Evolutionary conservation across 2,797 vertebrate species (phyloP).

Genomic region (Atherinosoma microstoma): DNA sequence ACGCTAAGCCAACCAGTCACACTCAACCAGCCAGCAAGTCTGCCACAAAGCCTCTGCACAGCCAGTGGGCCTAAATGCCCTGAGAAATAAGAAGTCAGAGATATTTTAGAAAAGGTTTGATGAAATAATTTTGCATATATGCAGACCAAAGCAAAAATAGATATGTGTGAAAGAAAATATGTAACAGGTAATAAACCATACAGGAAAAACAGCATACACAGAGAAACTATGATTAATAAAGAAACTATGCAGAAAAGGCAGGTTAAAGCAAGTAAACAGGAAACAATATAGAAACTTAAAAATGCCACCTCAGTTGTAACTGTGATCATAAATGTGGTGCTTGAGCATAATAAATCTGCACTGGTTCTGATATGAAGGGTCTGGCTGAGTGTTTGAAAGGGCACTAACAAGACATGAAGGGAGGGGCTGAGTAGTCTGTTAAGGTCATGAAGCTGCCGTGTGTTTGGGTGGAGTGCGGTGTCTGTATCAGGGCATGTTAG

Average conservation of each 20-base stretch:
- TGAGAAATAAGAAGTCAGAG: neutral
- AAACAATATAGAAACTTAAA: neutral
- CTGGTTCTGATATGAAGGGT: constrained; percentile 25
- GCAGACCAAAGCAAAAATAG: too few relatives aligned
- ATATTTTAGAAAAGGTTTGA: constrained; percentile 10
- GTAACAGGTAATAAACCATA: too few relatives aligned
- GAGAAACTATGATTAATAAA: neutral
- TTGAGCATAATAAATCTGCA: constrained; percentile 11
- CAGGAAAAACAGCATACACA: neutral
- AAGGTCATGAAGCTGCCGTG: constrained; percentile 45
- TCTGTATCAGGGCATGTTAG: constrained; percentile 33
- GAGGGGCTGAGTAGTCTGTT: constrained; percentile 39
- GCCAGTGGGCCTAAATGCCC: constrained; percentile 32
- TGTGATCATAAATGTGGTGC: neutral
- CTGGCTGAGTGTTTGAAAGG: constrained; percentile 19
- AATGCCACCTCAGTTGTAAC: neutral
- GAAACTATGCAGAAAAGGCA: neutral
- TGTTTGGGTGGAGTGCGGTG: constrained; percentile 44
- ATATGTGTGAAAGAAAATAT: neutral
- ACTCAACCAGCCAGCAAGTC: constrained; percentile 69
- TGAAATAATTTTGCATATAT: constrained; percentile 15
- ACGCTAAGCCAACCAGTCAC: constrained; percentile 84
- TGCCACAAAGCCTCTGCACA: constrained; percentile 54
- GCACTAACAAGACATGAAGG: constrained; percentile 36
- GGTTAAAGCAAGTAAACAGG: neutral